These are phyloP conservation scores for Pandion haliaetus DNA, from an alignment of 2,113 vertebrate species.

Conservation along the genomic window DNA sequence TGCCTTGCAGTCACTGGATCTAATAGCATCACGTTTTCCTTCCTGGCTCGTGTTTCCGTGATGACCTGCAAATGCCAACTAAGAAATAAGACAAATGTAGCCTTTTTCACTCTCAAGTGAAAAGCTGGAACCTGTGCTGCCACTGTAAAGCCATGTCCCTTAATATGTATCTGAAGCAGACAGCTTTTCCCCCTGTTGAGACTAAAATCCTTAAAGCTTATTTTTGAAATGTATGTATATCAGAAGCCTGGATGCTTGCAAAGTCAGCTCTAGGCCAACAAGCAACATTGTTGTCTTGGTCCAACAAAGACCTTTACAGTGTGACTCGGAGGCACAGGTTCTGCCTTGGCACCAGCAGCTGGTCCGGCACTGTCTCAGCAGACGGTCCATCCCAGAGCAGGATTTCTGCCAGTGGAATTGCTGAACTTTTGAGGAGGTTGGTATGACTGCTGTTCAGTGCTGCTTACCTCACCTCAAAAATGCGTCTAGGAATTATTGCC, in stretches of 20 bases:
- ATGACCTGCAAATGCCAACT: background rate
- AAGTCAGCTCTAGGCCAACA: background rate
- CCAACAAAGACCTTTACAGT: background rate
- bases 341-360: background rate
- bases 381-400: background rate
- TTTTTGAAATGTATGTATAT: background rate
- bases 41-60: background rate
- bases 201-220: background rate
- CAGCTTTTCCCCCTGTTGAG: background rate
- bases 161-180: background rate
- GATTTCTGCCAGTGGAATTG: background rate
- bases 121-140: conserved; percentile 6
- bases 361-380: background rate
- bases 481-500: background rate
- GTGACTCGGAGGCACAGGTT: background rate
- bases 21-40: background rate
- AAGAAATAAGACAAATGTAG: conserved; percentile 11
- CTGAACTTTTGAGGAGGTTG: background rate
- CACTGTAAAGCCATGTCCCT: conserved; percentile 47
- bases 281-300: background rate
- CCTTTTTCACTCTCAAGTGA: conserved; percentile 21
- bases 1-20: background rate
- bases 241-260: background rate
- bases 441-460: background rate
- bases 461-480: background rate